Percentiles rank a stretch among this genome's conserved stretches.
Evolutionary conservation across 2,113 vertebrate genomes (phyloP).

Genomic region (Dunckerocampus dactyliophorus): DNA sequence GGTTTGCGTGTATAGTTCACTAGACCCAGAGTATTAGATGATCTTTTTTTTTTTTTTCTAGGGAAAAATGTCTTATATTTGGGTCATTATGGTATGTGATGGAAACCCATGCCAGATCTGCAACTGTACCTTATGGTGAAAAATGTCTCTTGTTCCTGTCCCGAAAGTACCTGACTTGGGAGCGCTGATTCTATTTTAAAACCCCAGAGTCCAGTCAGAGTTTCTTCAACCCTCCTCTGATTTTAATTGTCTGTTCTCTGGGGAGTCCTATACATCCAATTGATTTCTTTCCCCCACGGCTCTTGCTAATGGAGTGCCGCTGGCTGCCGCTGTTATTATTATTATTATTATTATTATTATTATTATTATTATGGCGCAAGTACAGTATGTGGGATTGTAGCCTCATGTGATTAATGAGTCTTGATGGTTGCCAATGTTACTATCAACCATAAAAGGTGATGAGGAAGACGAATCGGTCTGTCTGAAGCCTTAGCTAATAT

Average conservation of each 20-base stretch:
- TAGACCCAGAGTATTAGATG: too few species aligned
- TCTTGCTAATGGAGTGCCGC: conserved; percentile 36
- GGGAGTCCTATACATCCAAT: conserved; percentile 56
- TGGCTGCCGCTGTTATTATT: conserved; percentile 32
- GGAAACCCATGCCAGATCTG: too few species aligned
- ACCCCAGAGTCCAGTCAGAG: conserved; percentile 49
- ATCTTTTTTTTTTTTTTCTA: too few species aligned
- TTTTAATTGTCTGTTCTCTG: conserved; percentile 62
- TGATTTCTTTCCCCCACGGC: conserved; percentile 52
- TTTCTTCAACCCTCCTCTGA: conserved; percentile 32
- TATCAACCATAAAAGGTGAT: neutral
- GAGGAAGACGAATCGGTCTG: neutral
- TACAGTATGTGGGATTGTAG: conserved; percentile 14
- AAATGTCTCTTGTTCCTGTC: neutral
- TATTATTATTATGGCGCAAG: conserved; percentile 6
- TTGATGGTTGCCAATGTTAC: neutral
- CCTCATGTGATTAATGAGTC: conserved; percentile 20
- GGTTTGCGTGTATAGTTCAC: too few species aligned
- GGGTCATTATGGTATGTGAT: too few species aligned
- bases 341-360: neutral
- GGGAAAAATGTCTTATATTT: too few species aligned
- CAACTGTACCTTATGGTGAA: too few species aligned
- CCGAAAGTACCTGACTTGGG: conserved; percentile 6
- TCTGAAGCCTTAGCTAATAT: neutral
- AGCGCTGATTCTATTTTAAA: conserved; percentile 16